These are phyloP conservation scores for Phymorhynchus buccinoides DNA, from an alignment of 1,140 invertebrate genomes.

Conservation along the genomic window DNA sequence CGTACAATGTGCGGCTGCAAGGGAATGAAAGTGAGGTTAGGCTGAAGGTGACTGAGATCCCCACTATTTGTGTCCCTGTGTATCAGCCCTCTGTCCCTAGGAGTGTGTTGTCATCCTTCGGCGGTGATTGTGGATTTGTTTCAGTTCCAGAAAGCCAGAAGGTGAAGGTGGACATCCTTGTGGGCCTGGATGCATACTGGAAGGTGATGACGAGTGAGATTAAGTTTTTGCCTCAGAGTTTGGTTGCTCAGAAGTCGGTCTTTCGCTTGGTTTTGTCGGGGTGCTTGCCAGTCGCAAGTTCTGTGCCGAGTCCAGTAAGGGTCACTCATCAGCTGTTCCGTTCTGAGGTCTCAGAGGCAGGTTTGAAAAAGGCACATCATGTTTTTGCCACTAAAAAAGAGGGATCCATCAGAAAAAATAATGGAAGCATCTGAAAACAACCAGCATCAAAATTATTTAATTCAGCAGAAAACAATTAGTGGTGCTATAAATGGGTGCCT, in stretches of 20 bases:
- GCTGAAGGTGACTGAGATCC: background rate
- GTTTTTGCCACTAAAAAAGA: no score
- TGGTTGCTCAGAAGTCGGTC: background rate
- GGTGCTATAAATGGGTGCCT: no score
- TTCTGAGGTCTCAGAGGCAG: background rate
- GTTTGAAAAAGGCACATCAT: background rate
- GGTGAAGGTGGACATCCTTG: constrained; percentile 6
- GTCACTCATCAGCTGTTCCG: background rate
- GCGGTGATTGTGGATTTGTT: background rate
- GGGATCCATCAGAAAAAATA: no score
- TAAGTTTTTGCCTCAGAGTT: background rate
- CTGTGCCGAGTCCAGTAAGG: background rate
- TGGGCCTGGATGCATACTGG: background rate
- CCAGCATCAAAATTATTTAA: no score
- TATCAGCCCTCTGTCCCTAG: background rate
- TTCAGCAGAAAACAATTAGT: no score
- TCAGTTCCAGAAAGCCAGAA: background rate
- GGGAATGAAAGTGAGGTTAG: background rate
- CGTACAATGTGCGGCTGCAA: background rate
- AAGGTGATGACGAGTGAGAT: background rate
- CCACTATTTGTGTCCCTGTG: background rate
- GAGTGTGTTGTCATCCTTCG: background rate
- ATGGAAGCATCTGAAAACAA: no score
- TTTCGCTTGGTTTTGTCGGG: background rate
- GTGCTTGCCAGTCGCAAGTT: background rate